Evolutionary conservation across 2,888 invertebrate genomes (phyloP).

Genomic region (Lamproptera curius): DNA sequence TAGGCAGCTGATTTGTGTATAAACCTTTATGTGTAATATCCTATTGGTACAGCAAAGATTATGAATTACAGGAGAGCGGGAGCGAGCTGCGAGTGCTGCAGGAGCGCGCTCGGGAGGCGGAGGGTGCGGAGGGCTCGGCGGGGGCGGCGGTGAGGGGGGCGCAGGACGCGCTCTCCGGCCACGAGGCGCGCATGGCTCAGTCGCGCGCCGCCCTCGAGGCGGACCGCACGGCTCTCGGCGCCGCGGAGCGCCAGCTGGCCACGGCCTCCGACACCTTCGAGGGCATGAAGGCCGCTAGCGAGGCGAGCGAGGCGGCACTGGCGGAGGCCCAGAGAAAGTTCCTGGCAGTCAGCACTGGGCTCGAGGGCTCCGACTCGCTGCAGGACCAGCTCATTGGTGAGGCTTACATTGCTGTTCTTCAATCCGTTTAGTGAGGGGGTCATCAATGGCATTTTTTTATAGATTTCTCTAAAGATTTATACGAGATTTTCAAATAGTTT

Average conservation of each 20-base stretch:
- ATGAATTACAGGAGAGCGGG: constrained; percentile 82
- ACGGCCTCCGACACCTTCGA: constrained; percentile 85
- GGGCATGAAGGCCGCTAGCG: constrained; percentile 82
- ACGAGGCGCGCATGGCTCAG: constrained; percentile 69
- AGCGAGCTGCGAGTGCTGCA: constrained; percentile 82
- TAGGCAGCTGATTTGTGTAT: too few species aligned
- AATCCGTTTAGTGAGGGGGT: too few species aligned
- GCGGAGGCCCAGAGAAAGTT: constrained; percentile 86
- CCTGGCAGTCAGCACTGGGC: constrained; percentile 91
- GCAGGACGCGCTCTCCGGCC: constrained; percentile 78
- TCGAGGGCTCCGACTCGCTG: constrained; percentile 89
- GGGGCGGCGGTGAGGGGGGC: constrained; percentile 79
- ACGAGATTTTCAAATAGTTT: not conserved
- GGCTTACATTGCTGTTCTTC: too few species aligned
- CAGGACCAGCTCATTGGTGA: constrained; percentile 93
- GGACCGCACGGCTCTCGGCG: constrained; percentile 49
- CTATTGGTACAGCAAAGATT: too few species aligned
- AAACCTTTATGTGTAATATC: too few species aligned
- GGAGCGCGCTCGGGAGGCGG: constrained; percentile 77
- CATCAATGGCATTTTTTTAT: too few species aligned
- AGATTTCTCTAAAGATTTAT: too few species aligned
- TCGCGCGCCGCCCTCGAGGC: constrained; percentile 66
- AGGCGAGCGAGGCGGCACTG: constrained; percentile 82
- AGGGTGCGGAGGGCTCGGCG: constrained; percentile 83
- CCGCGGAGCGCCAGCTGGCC: constrained; percentile 79